These are phyloP conservation scores for Zosterops pallidus DNA, from an alignment of 2,113 vertebrate species.

Conservation along the genomic window DNA sequence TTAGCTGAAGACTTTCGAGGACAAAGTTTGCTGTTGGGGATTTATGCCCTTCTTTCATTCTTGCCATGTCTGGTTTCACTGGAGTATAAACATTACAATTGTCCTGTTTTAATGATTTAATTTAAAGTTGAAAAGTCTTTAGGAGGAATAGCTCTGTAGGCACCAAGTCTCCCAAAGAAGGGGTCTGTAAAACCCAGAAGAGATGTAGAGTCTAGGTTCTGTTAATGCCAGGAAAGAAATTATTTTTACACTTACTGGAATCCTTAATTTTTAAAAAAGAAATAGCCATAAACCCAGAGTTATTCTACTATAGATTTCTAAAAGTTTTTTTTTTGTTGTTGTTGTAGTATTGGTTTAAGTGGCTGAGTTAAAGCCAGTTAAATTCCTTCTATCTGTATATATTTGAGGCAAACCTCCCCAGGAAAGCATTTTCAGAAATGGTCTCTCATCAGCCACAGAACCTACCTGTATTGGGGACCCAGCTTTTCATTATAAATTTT, in stretches of 20 bases:
- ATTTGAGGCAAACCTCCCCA: not conserved
- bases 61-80: not conserved
- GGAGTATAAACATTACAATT: not conserved
- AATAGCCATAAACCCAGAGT: not conserved
- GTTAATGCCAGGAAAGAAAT: not conserved
- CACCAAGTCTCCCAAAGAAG: not conserved
- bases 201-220: not conserved
- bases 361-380: not conserved
- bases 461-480: not conserved
- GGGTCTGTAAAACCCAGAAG: not conserved
- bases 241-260: not conserved
- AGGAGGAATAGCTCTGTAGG: not conserved
- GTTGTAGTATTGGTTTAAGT: not conserved
- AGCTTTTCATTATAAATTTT: not conserved
- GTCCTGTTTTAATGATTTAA: not conserved
- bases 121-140: not conserved
- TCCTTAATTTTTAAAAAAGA: not conserved
- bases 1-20: not conserved
- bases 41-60: not conserved
- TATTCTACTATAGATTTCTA: not conserved
- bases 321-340: not conserved
- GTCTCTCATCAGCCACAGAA: not conserved
- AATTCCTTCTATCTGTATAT: rapidly evolving
- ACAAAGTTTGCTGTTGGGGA: not conserved
- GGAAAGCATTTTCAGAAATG: not conserved